Evolutionary conservation across 2,113 vertebrate genomes (phyloP).

Genomic region (Cheirogaleus medius): DNA sequence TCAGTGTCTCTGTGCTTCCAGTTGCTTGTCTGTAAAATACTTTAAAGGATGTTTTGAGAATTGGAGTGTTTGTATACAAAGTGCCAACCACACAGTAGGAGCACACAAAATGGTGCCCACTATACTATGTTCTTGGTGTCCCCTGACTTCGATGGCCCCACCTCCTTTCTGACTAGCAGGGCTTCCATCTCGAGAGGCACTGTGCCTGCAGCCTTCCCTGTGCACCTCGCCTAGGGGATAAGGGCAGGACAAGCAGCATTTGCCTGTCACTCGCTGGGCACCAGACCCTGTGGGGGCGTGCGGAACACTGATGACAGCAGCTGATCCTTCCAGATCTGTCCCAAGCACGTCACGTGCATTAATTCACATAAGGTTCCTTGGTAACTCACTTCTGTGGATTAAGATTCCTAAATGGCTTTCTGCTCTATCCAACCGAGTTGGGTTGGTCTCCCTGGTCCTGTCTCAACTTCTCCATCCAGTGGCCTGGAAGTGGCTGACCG

Average conservation of each 20-base stretch:
- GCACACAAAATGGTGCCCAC: too few species aligned
- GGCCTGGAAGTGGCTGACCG: neutral
- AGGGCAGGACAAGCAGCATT: neutral
- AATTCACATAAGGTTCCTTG: neutral
- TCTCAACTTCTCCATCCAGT: neutral
- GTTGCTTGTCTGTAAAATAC: neutral
- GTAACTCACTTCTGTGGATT: neutral
- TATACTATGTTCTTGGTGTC: neutral
- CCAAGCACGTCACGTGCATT: fast-evolving
- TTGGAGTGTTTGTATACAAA: neutral
- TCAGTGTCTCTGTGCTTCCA: neutral
- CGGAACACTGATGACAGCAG: fast-evolving
- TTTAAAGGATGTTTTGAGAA: neutral
- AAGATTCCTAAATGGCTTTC: neutral
- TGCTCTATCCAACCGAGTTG: neutral
- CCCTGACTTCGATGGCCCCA: neutral
- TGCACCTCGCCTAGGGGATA: neutral
- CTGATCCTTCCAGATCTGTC: neutral
- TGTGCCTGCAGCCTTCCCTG: neutral
- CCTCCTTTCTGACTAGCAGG: neutral
- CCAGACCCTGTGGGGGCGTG: neutral
- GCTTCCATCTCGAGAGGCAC: neutral
- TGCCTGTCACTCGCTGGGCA: neutral
- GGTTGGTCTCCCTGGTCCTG: neutral
- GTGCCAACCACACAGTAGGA: neutral